Conservation (phyloP, 1,140 invertebrate genomes). For the Rhyzopertha dominica region DNA sequence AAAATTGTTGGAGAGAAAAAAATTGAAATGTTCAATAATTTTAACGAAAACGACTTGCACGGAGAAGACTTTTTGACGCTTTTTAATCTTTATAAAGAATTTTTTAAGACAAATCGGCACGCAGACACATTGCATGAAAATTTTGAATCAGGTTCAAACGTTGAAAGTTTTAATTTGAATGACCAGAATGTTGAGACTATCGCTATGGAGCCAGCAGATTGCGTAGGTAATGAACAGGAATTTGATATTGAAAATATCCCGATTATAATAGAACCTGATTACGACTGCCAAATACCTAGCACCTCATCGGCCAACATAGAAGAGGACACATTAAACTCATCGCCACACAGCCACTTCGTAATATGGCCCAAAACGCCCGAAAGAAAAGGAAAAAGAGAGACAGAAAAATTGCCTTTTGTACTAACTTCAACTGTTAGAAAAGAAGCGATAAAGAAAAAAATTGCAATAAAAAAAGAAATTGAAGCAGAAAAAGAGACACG, state of each 20-base stretch:
- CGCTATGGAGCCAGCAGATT: neutral
- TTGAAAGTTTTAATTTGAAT: neutral
- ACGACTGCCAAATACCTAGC: conserved; percentile 1
- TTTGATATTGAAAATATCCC: conserved; percentile 1
- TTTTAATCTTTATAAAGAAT: conserved; percentile 7
- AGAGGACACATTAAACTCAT: neutral
- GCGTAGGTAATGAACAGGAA: conserved; percentile 6
- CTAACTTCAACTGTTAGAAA: conserved; percentile 13
- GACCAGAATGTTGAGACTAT: neutral
- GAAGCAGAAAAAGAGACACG: neutral
- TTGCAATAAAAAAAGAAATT: conserved; percentile 17
- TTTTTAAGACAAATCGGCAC: conserved; percentile 2
- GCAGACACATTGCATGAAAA: neutral
- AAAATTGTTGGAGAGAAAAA: conserved; percentile 13
- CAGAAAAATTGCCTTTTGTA: conserved; percentile 20
- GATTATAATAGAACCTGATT: conserved; percentile 4
- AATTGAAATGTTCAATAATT: conserved; percentile 11
- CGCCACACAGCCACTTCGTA: neutral
- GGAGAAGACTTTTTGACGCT: conserved; percentile 8
- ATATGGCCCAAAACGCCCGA: conserved; percentile 18
- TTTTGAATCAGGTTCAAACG: neutral
- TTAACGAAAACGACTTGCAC: neutral
- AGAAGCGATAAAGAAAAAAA: conserved; percentile 13
- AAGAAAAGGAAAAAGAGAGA: conserved; percentile 22
- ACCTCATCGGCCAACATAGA: neutral